Evolutionary conservation across 2,888 invertebrate species (phyloP).

Genomic region (Drosophila mulleri): DNA sequence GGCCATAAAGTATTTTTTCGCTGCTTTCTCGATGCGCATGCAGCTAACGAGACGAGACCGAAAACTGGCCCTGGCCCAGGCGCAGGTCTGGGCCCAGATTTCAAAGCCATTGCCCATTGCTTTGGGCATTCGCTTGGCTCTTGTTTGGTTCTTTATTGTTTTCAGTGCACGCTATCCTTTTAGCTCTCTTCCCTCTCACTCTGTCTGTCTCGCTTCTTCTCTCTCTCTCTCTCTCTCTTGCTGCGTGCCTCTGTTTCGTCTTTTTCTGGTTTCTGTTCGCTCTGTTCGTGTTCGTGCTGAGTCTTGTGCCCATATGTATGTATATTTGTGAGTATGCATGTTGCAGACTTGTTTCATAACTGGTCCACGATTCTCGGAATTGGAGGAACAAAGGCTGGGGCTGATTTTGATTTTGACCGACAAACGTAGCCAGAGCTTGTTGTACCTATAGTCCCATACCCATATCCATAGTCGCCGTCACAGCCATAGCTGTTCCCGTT

Average conservation of each 20-base stretch:
- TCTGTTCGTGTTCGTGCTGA: slow-evolving; percentile 13
- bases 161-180: slow-evolving; percentile 52
- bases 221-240: slow-evolving; percentile 1
- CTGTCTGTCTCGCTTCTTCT: slow-evolving; percentile 7
- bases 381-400: slow-evolving; percentile 77
- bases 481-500: slow-evolving; percentile 36
- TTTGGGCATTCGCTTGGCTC: slow-evolving; percentile 47
- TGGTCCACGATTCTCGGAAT: slow-evolving; percentile 84
- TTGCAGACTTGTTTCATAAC: slow-evolving; percentile 84
- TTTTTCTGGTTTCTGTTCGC: too few relatives aligned
- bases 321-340: slow-evolving; percentile 55
- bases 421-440: slow-evolving; percentile 80
- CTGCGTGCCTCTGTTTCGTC: slow-evolving; percentile 6
- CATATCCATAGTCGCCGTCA: slow-evolving; percentile 30
- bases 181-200: slow-evolving; percentile 5
- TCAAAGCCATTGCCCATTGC: slow-evolving; percentile 60
- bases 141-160: slow-evolving; percentile 74
- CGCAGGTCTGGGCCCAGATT: slow-evolving; percentile 42
- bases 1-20: slow-evolving; percentile 68
- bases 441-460: slow-evolving; percentile 26
- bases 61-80: slow-evolving; percentile 24
- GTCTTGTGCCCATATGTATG: background rate
- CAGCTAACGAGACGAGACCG: slow-evolving; percentile 65
- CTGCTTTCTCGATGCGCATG: slow-evolving; percentile 58
- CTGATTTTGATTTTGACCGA: slow-evolving; percentile 84